These are phyloP conservation scores for Gymnopithys bicolor DNA, from an alignment of 2,797 vertebrate species.

Conservation along the genomic window DNA sequence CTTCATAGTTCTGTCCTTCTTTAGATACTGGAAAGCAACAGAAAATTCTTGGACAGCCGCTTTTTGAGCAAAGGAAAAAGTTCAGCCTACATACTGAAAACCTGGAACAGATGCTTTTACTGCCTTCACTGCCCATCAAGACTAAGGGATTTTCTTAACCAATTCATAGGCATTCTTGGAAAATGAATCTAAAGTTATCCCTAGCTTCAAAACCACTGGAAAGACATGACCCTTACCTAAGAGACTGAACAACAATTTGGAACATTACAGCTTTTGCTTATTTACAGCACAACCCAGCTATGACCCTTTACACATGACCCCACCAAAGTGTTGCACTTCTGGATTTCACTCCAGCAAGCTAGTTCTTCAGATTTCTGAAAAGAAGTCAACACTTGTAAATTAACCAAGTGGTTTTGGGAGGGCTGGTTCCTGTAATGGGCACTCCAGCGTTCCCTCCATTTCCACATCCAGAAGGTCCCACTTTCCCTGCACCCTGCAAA, in stretches of 20 bases:
- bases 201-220: background rate
- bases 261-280: background rate
- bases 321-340: background rate
- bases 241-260: background rate
- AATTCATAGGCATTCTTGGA: background rate
- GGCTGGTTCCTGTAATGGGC: background rate
- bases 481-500: background rate
- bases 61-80: background rate
- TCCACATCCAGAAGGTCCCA: background rate
- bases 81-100: background rate
- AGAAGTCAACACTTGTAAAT: background rate
- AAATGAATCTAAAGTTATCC: background rate
- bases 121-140: background rate
- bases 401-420: background rate
- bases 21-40: background rate
- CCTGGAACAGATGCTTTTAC: background rate
- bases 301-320: background rate
- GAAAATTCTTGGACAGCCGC: background rate
- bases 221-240: background rate
- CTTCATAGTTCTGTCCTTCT: background rate
- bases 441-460: background rate
- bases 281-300: background rate
- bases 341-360: background rate
- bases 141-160: background rate
- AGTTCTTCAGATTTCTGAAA: background rate